Conservation (phyloP, 2,888 invertebrate genomes). For the Pristionchus mayeri region DNA sequence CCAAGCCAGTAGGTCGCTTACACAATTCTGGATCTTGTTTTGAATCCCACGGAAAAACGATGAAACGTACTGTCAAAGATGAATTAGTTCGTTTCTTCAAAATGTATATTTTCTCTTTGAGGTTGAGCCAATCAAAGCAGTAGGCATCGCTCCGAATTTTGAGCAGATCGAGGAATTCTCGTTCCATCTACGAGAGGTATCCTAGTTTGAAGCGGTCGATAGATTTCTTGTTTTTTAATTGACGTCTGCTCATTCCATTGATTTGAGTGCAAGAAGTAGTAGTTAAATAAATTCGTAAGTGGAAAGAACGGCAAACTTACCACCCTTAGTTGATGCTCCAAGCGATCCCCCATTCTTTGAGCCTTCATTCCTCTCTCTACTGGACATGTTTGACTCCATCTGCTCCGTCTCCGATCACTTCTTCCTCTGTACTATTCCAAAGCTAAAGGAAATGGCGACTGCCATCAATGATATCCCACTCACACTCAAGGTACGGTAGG, state of each 20-base stretch:
- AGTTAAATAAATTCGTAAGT: too few species aligned
- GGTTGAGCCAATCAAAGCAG: slow-evolving; percentile 83
- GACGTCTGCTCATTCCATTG: too few species aligned
- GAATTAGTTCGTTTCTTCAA: too few species aligned
- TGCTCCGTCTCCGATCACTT: slow-evolving; percentile 81
- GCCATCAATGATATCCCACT: slow-evolving; percentile 93
- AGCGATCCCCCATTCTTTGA: not conserved
- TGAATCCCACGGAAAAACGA: too few species aligned
- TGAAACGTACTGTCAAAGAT: too few species aligned
- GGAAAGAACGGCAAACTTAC: too few species aligned
- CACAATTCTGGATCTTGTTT: too few species aligned
- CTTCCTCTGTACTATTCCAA: slow-evolving; percentile 96
- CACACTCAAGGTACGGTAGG: slow-evolving; percentile 82
- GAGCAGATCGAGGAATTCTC: slow-evolving; percentile 98
- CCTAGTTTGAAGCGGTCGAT: not conserved
- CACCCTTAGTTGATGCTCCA: too few species aligned
- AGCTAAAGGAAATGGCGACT: slow-evolving; percentile 95
- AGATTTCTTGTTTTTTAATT: too few species aligned
- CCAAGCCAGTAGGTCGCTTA: too few species aligned
- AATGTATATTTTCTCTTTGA: slow-evolving; percentile 10
- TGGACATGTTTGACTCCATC: slow-evolving; percentile 92
- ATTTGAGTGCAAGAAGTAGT: too few species aligned
- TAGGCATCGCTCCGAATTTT: slow-evolving; percentile 94
- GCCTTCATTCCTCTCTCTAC: slow-evolving; percentile 91
- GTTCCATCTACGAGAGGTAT: slow-evolving; percentile 79